Evolutionary conservation across 2,797 vertebrate genomes (phyloP).

Genomic region (Phoeniculus purpureus): DNA sequence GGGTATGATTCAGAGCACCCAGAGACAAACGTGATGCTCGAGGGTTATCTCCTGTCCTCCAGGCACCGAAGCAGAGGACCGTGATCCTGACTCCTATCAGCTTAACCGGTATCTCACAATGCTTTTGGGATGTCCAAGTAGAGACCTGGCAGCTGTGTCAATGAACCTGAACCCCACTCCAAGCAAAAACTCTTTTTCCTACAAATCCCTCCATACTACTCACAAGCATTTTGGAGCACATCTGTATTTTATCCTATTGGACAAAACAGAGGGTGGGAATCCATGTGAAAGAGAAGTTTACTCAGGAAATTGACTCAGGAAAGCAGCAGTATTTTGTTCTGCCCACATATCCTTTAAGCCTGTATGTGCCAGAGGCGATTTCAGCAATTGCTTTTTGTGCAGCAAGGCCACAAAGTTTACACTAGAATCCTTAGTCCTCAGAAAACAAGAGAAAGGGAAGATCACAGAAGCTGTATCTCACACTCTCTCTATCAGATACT

Average conservation of each 20-base stretch:
- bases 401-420: too few relatives aligned
- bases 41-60: neutral
- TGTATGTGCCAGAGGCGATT: fast-evolving
- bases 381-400: neutral
- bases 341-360: neutral
- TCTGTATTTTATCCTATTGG: neutral
- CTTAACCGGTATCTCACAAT: neutral
- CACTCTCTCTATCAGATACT: neutral
- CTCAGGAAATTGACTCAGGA: neutral
- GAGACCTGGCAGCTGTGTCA: neutral
- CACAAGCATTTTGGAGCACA: fast-evolving
- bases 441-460: neutral
- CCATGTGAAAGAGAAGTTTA: neutral
- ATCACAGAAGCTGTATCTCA: neutral
- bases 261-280: neutral
- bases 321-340: neutral
- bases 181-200: neutral
- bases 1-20: neutral
- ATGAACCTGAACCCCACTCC: neutral
- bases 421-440: neutral
- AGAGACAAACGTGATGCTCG: neutral
- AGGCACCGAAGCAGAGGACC: neutral
- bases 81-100: fast-evolving
- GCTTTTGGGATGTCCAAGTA: neutral
- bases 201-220: neutral